A percentile compares a stretch with the other conserved stretches of the same genome.
Evolutionary conservation across 2,888 invertebrate species (phyloP).

Genomic region (Hemithea aestivaria): DNA sequence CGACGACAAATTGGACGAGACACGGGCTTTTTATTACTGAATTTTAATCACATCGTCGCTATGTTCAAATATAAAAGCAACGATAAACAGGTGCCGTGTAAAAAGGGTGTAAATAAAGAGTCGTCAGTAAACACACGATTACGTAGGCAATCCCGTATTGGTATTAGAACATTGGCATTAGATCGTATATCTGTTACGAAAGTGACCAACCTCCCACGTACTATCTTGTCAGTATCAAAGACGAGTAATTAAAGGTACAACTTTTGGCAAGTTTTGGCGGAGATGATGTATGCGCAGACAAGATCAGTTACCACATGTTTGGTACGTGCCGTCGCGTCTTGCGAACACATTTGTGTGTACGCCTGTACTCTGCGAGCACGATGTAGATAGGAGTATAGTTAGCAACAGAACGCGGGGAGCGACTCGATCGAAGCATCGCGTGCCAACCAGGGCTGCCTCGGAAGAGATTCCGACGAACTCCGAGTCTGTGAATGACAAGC

Average conservation of each 20-base stretch:
- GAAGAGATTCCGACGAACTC: conserved; percentile 27
- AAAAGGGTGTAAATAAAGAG: conserved; percentile 9
- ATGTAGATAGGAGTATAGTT: too few relatives aligned
- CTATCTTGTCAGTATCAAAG: conserved; percentile 36
- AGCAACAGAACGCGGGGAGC: conserved; percentile 39
- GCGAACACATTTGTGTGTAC: conserved; percentile 20
- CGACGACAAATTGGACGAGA: conserved; percentile 29
- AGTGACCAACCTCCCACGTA: conserved; percentile 26
- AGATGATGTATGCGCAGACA: conserved; percentile 45
- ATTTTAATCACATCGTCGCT: conserved; percentile 16
- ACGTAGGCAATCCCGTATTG: conserved; percentile 11
- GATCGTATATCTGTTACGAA: conserved; percentile 26
- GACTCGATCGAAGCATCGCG: conserved; percentile 56
- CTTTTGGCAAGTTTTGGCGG: conserved; percentile 45
- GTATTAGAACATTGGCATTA: conserved; percentile 25
- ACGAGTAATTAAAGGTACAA: conserved; percentile 39
- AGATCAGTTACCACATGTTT: conserved; percentile 46
- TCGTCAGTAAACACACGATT: conserved; percentile 12
- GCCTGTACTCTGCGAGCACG: conserved; percentile 23
- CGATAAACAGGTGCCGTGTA: conserved; percentile 10
- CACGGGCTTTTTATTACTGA: conserved; percentile 19
- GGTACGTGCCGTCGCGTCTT: conserved; percentile 21
- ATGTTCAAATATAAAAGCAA: conserved; percentile 15
- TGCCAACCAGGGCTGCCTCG: conserved; percentile 35
- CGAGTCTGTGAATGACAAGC: conserved; percentile 21